Percentiles rank a stretch among this genome's conserved stretches.
phyloP scores from a whole-genome alignment of 2,797 vertebrate species.

The Gymnoscopelus microlampas region DNA sequence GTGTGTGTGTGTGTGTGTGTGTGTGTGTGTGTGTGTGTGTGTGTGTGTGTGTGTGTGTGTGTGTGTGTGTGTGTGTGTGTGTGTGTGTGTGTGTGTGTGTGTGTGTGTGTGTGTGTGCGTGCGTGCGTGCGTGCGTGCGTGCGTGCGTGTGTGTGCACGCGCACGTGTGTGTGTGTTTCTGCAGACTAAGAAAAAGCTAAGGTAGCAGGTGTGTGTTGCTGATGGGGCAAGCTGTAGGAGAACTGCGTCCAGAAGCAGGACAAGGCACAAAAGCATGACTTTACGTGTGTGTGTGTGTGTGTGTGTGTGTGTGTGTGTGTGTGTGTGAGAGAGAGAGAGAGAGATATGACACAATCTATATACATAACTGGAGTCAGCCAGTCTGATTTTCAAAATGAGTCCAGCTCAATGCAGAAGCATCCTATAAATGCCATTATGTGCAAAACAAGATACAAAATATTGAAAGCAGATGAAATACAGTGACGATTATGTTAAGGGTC shows the following conservation, averaged over 20 bases:
- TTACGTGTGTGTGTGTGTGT: constrained; percentile 17
- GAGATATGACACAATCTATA: constrained; percentile 29
- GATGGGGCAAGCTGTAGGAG: constrained; percentile 56
- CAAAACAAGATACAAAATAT: constrained; percentile 41
- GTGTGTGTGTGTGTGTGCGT: constrained; percentile 12
- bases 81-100: constrained; percentile 26
- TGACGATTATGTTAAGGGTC: constrained; percentile 7
- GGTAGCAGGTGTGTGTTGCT: constrained; percentile 50
- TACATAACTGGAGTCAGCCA: constrained; percentile 28
- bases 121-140: background rate
- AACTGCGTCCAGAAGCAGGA: constrained; percentile 65
- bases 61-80: constrained; percentile 5
- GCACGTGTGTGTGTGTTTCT: constrained; percentile 1
- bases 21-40: background rate
- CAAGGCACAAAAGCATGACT: constrained; percentile 79
- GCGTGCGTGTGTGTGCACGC: constrained; percentile 4
- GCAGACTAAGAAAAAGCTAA: constrained; percentile 35
- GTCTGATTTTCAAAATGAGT: constrained; percentile 18
- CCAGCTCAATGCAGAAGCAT: constrained; percentile 29
- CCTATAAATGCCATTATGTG: constrained; percentile 34
- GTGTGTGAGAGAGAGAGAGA: constrained; percentile 7
- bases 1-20: constrained; percentile 16
- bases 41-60: constrained; percentile 13
- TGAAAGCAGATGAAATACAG: constrained; percentile 27
- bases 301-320: constrained; percentile 25